Evolutionary conservation across 2,113 vertebrate species (phyloP).

Genomic region (Triplophysa rosa): DNA sequence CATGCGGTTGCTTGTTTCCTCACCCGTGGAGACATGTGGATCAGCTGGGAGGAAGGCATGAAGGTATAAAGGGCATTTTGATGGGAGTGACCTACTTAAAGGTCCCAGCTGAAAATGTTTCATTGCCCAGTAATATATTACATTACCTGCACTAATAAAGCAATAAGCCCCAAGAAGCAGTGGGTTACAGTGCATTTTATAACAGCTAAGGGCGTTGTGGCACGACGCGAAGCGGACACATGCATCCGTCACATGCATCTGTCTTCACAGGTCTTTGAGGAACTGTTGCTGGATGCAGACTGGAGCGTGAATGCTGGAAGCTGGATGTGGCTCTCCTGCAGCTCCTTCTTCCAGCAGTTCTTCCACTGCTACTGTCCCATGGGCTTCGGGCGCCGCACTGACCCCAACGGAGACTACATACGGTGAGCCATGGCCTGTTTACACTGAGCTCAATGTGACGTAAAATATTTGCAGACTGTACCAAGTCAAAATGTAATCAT

Average conservation of each 20-base stretch:
- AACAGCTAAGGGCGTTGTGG: too few species aligned
- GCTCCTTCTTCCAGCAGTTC: slow-evolving; percentile 98
- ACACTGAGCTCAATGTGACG: too few species aligned
- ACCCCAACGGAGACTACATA: slow-evolving; percentile 98
- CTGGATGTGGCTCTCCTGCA: slow-evolving; percentile 99
- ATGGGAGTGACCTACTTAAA: too few species aligned
- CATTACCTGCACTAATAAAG: too few species aligned
- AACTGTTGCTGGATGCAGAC: slow-evolving; percentile 93
- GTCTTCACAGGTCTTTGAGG: slow-evolving; percentile 88
- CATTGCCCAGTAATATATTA: too few species aligned
- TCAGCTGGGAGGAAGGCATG: slow-evolving; percentile 99
- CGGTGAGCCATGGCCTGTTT: slow-evolving; percentile 72
- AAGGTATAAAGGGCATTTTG: slow-evolving; percentile 74
- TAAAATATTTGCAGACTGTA: too few species aligned
- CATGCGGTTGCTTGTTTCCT: slow-evolving; percentile 96
- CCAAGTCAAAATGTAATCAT: too few species aligned
- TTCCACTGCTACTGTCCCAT: slow-evolving; percentile 99
- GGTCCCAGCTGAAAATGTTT: too few species aligned
- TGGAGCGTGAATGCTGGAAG: slow-evolving; percentile 98
- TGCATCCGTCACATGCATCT: not conserved
- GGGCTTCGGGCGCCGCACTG: slow-evolving; percentile 93
- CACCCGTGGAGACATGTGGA: slow-evolving; percentile 95
- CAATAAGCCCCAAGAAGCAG: too few species aligned
- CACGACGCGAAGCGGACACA: too few species aligned
- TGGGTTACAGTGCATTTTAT: too few species aligned